Conservation (phyloP, 2,797 vertebrate genomes). For the Diplodus sargus region DNA sequence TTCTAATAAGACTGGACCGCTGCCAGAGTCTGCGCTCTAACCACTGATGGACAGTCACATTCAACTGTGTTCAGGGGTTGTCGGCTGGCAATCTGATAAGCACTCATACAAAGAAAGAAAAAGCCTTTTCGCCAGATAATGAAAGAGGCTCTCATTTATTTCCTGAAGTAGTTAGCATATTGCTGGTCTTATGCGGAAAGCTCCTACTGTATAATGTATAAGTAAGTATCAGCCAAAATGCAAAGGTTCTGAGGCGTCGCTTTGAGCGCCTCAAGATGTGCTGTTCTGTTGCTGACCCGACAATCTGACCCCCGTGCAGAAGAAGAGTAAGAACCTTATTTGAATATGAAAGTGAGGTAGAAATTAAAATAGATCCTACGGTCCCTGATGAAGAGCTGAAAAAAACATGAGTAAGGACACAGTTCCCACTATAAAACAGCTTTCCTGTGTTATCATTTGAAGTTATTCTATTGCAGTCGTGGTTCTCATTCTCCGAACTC, state of each 20-base stretch:
- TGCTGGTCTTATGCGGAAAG: background rate
- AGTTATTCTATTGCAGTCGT: too few relatives aligned
- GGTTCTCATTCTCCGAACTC: too few relatives aligned
- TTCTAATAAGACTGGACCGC: conserved; percentile 39
- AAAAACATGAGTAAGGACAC: background rate
- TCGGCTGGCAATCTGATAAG: conserved; percentile 11
- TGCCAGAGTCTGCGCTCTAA: conserved; percentile 30
- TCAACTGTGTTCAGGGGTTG: conserved; percentile 4
- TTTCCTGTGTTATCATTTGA: background rate
- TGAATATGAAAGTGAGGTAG: conserved; percentile 8
- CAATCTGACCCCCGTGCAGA: conserved; percentile 18
- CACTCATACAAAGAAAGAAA: background rate
- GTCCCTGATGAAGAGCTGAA: background rate
- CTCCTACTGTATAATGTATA: background rate
- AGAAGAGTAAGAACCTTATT: background rate
- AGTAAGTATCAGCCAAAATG: background rate
- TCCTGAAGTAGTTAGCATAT: background rate
- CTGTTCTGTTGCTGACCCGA: conserved; percentile 11
- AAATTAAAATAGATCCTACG: background rate
- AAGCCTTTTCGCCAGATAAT: background rate
- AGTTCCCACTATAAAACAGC: background rate
- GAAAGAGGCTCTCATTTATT: conserved; percentile 10
- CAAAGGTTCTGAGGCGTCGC: background rate
- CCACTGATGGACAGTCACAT: conserved; percentile 28
- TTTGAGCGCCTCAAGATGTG: conserved; percentile 11